These are phyloP conservation scores for Melitaea cinxia DNA, from an alignment of 1,140 invertebrate species.

Conservation along the genomic window DNA sequence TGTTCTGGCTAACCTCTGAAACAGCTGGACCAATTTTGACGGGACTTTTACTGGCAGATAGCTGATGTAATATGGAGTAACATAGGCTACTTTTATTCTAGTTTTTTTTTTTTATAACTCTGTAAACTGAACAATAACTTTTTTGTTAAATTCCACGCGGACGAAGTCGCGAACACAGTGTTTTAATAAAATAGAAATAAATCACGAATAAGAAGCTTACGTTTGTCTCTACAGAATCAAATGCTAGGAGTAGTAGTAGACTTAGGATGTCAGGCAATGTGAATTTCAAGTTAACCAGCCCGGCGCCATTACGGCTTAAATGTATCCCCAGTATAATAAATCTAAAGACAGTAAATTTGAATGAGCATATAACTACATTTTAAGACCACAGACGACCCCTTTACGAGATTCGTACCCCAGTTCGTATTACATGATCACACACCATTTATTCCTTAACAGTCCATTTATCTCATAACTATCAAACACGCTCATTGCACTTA, in stretches of 20 bases:
- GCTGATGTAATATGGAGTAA: too few species aligned
- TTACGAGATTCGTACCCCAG: constrained; percentile 23
- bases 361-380: constrained; percentile 23
- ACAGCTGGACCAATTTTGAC: too few species aligned
- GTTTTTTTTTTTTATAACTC: too few species aligned
- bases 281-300: neutral
- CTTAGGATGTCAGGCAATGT: neutral
- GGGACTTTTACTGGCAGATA: too few species aligned
- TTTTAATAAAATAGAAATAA: too few species aligned
- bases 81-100: too few species aligned
- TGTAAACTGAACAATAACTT: too few species aligned
- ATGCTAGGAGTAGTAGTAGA: neutral
- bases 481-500: constrained; percentile 24
- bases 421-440: constrained; percentile 32
- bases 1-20: too few species aligned
- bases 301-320: constrained; percentile 16
- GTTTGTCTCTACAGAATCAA: neutral
- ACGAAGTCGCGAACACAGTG: too few species aligned
- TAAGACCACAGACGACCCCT: constrained; percentile 33
- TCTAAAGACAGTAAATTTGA: constrained; percentile 35
- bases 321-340: constrained; percentile 23
- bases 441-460: constrained; percentile 35
- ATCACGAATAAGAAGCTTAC: too few species aligned
- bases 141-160: too few species aligned
- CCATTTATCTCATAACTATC: constrained; percentile 37